These are phyloP conservation scores for Babyrousa celebensis DNA, from an alignment of 2,797 vertebrate species.

Conservation along the genomic window DNA sequence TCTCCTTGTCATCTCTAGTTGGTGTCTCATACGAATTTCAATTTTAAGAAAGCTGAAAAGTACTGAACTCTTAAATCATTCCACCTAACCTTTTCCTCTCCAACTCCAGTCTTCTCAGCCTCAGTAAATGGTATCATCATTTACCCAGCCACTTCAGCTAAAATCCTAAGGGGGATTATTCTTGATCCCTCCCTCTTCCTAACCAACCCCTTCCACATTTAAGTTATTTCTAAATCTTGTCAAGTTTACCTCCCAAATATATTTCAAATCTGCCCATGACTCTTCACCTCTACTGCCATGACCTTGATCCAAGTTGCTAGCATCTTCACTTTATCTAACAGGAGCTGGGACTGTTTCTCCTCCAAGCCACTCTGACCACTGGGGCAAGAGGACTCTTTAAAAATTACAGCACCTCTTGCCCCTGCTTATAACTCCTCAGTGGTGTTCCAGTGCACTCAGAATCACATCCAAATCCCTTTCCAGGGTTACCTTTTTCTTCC, in stretches of 20 bases:
- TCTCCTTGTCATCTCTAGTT: slow-evolving; percentile 62
- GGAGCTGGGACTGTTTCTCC: not conserved
- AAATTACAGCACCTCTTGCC: not conserved
- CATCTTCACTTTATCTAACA: not conserved
- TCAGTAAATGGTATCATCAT: not conserved
- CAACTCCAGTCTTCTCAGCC: not conserved
- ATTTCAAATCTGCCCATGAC: not conserved
- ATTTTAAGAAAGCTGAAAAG: slow-evolving; percentile 63
- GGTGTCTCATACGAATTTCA: slow-evolving; percentile 48
- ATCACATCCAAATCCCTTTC: not conserved
- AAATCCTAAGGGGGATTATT: not conserved
- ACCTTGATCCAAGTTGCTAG: not conserved
- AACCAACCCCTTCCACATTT: not conserved
- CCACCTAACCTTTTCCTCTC: not conserved
- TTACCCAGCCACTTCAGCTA: not conserved
- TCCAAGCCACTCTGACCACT: not conserved
- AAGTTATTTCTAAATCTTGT: not conserved
- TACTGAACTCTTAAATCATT: slow-evolving; percentile 55
- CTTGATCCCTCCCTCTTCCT: not conserved
- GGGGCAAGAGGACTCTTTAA: not conserved
- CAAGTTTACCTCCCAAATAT: not conserved
- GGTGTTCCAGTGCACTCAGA: not conserved
- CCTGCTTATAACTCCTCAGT: not conserved
- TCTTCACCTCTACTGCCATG: not conserved
- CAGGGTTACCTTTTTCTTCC: not conserved